Percentiles rank a stretch among this genome's conserved stretches.
These are phyloP conservation scores for Amblyraja radiata DNA, from an alignment of 2,797 vertebrate genomes.

Conservation along the genomic window DNA sequence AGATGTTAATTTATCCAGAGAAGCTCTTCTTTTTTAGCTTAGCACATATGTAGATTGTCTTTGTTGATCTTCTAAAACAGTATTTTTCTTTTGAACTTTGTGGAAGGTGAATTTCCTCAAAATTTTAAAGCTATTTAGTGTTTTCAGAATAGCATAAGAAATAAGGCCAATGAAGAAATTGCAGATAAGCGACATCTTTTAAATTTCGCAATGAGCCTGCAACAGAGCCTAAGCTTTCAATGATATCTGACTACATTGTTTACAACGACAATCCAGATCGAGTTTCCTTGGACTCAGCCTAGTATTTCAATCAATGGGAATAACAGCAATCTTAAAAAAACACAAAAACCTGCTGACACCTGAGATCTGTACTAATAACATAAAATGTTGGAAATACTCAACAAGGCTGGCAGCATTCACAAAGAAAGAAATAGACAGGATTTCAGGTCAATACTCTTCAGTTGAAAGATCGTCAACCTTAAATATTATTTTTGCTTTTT, in stretches of 20 bases:
- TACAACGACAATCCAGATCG: neutral
- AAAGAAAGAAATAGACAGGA: too few species aligned
- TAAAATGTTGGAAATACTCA: too few species aligned
- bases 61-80: too few species aligned
- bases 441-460: too few species aligned
- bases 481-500: too few species aligned
- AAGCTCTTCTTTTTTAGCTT: too few species aligned
- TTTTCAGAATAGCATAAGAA: neutral
- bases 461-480: too few species aligned
- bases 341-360: too few species aligned
- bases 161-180: neutral
- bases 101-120: neutral
- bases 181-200: neutral
- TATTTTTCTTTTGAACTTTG: neutral
- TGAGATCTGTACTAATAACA: too few species aligned
- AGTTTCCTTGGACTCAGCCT: neutral
- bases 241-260: neutral
- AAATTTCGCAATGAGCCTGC: neutral
- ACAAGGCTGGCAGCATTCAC: too few species aligned
- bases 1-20: too few species aligned
- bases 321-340: neutral
- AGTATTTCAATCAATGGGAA: neutral
- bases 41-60: too few species aligned
- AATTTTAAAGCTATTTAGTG: neutral
- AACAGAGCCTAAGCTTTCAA: neutral